Evolutionary conservation across 2,888 invertebrate genomes (phyloP), one percentile per base, ranked within the genome.

Genomic region (Uloborus plumipes): DNA sequence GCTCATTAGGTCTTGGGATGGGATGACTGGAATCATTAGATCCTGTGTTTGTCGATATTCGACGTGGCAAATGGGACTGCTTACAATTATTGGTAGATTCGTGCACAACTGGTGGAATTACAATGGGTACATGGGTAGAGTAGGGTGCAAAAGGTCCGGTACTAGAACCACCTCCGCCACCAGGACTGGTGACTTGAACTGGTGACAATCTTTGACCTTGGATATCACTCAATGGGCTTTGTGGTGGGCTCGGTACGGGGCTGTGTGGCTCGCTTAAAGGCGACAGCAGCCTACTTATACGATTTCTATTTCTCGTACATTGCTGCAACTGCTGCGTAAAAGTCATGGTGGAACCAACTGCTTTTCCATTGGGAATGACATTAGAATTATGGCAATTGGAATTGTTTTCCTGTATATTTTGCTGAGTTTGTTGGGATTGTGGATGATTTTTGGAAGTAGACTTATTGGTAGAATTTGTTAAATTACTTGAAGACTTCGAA

Each of bases 301-400:
- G 90, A 79, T 93, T 92, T 15, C 92, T 89, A 87, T 92, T 92
- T 82, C 94, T 91, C 0, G 94, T 93, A 88, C 94, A 94, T 85
- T 95, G 93, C 86, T 97, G 96, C 72, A 97, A 91, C 90, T 97
- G 96, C 89, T 97, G 96, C 2, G 96, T 96, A 90, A 97, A 97
- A 67, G 96, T 95, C 88, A 97, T 91, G 16, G 94, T 94, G 84
- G 86, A 84, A 15, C 85, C 76, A 47, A 75, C 79, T 26, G 83
- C 69, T 50, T 85, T 84, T n/a, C 58, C 55, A 53, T 66, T 75
- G n/a, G 59, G 65, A 20, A 49, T n/a, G 22, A 53, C 61, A 22
- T 18, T 26, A 18, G 79, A 22, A 20, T 53, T 16, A 55, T 70
- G 70, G 16, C 26, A 50, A 49, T 61, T 66, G 18, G 47, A 61